Conservation (phyloP, 2,888 invertebrate species). For the Cerastis rubricosa region DNA sequence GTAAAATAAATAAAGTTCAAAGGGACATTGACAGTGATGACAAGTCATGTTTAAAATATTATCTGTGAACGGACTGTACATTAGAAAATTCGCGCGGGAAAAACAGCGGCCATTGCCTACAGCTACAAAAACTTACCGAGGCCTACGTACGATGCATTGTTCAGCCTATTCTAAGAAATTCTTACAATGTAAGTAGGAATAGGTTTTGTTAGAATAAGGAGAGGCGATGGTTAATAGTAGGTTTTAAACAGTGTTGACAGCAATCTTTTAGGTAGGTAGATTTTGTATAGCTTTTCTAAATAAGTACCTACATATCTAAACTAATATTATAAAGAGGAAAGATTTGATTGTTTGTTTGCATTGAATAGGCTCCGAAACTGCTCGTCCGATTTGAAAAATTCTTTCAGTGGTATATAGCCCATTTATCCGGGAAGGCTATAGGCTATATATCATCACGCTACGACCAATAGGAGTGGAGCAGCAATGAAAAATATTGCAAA, state of each 20-base stretch:
- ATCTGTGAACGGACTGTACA: conserved; percentile 21
- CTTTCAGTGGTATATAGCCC: too few relatives aligned
- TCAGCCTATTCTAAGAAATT: conserved; percentile 61
- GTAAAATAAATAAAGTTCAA: too few relatives aligned
- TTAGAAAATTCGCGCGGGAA: conserved; percentile 66
- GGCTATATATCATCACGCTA: too few relatives aligned
- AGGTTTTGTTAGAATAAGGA: conserved; percentile 47
- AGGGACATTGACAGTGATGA: not conserved
- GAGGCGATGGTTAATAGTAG: conserved; percentile 36
- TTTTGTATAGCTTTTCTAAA: not conserved
- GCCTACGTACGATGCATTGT: conserved; percentile 63
- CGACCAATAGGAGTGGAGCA: too few relatives aligned
- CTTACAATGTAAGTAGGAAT: conserved; percentile 53
- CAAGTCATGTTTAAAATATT: not conserved
- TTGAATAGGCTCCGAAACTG: too few relatives aligned
- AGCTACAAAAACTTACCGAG: conserved; percentile 54
- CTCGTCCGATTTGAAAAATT: too few relatives aligned
- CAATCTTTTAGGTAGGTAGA: conserved; percentile 23
- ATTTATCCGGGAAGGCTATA: too few relatives aligned
- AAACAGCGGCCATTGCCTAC: conserved; percentile 61
- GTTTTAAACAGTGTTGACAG: conserved; percentile 13
- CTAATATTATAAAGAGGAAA: too few relatives aligned
- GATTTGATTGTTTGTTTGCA: too few relatives aligned
- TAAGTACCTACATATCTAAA: not conserved
- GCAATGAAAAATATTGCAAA: too few relatives aligned